These are phyloP conservation scores for Noctua fimbriata DNA, from an alignment of 2,888 invertebrate species.

Conservation along the genomic window DNA sequence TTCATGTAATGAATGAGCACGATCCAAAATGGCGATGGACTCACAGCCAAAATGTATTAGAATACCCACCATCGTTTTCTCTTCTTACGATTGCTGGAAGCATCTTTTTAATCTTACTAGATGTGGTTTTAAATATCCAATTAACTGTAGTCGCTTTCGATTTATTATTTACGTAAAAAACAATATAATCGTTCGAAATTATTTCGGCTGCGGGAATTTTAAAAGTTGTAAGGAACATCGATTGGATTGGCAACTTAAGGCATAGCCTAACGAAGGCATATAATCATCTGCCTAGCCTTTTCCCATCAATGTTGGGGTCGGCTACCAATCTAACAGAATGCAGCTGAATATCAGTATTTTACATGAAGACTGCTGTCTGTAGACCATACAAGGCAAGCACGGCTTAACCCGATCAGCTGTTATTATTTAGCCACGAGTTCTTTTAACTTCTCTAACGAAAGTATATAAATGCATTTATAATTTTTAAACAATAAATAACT, in stretches of 20 bases:
- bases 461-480: background rate
- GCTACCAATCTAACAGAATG: background rate
- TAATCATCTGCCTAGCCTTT: background rate
- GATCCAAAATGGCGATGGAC: conserved; percentile 42
- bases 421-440: background rate
- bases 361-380: background rate
- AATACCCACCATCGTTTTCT: background rate
- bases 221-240: background rate
- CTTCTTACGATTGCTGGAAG: background rate
- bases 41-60: conserved; percentile 35
- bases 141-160: background rate
- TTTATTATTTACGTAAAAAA: background rate
- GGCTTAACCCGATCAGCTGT: background rate
- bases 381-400: background rate
- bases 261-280: background rate
- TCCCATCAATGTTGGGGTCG: background rate
- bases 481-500: background rate
- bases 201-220: background rate
- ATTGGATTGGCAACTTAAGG: background rate
- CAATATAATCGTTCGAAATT: background rate
- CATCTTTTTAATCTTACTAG: background rate
- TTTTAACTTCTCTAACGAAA: background rate
- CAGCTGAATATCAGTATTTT: background rate
- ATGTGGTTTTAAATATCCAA: background rate
- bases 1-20: conserved; percentile 41